phyloP scores from a whole-genome alignment of 2,113 vertebrate species.

The Ceyx melanurus region DNA sequence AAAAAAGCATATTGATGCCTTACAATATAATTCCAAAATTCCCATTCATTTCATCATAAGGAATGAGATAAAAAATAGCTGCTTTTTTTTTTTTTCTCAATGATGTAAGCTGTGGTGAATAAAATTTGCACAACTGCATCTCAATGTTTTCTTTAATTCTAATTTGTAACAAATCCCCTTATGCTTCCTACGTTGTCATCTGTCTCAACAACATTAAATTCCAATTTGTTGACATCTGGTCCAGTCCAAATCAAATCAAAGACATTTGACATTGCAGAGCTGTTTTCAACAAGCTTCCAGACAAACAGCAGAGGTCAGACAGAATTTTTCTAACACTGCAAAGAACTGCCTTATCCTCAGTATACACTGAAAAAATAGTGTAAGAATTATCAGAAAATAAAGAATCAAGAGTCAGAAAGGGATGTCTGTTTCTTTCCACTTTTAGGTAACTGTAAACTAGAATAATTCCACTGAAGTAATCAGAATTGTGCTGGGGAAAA shows the following conservation, averaged over 20 bases:
- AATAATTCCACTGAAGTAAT: not conserved
- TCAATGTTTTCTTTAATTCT: slow-evolving; percentile 64
- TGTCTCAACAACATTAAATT: slow-evolving; percentile 65
- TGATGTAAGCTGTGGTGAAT: not conserved
- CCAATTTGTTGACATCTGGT: slow-evolving; percentile 72
- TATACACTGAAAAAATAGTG: not conserved
- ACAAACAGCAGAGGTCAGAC: slow-evolving; percentile 33
- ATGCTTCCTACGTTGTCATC: slow-evolving; percentile 66
- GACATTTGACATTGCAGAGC: slow-evolving; percentile 53
- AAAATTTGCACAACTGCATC: slow-evolving; percentile 37
- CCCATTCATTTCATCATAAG: not conserved
- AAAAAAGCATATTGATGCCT: not conserved
- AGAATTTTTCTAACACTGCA: slow-evolving; percentile 12
- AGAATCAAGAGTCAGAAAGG: not conserved
- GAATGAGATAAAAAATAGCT: slow-evolving; percentile 19
- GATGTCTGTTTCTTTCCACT: not conserved
- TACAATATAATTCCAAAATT: not conserved
- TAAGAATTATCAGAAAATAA: not conserved
- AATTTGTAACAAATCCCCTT: slow-evolving; percentile 65
- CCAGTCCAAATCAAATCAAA: slow-evolving; percentile 69
- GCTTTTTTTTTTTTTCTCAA: not conserved
- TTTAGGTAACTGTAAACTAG: not conserved
- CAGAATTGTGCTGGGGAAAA: not conserved
- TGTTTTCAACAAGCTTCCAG: slow-evolving; percentile 8
- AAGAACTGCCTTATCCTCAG: not conserved